Evolutionary conservation across 2,113 vertebrate species (phyloP).

Genomic region (Romanogobio albipinnatus): DNA sequence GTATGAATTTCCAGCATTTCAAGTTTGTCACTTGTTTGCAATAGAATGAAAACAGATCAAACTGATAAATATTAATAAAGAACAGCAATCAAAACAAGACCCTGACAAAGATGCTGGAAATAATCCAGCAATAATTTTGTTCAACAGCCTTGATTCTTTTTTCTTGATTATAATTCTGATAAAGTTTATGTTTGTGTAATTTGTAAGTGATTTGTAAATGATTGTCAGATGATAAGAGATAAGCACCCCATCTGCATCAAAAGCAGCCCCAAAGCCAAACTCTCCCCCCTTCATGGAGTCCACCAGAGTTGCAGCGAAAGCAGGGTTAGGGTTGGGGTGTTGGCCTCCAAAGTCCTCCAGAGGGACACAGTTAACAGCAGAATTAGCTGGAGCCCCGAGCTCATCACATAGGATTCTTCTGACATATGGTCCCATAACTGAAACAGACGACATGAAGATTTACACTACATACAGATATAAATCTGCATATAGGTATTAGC

Average conservation of each 20-base stretch:
- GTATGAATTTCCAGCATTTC: too few species aligned
- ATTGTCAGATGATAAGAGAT: not conserved
- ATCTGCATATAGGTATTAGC: not conserved
- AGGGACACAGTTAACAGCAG: constrained; percentile 94
- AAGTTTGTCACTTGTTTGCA: too few species aligned
- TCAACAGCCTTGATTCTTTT: not conserved
- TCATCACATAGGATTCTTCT: constrained; percentile 95
- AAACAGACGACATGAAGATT: constrained; percentile 18
- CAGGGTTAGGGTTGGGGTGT: constrained; percentile 92
- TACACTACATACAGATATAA: not conserved
- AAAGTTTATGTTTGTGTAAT: not conserved
- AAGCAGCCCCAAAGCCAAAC: constrained; percentile 95
- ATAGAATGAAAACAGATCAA: not conserved
- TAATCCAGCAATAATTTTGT: not conserved
- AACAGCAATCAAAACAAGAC: constrained; percentile 10
- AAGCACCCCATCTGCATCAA: constrained; percentile 96
- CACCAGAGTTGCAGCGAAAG: constrained; percentile 87
- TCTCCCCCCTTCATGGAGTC: constrained; percentile 97
- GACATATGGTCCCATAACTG: constrained; percentile 98
- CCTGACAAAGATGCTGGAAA: not conserved
- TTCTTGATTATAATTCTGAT: not conserved
- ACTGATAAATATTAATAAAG: not conserved
- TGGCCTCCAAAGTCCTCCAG: constrained; percentile 96
- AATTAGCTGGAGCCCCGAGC: constrained; percentile 95
- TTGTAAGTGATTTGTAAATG: not conserved